A percentile compares a stretch with the other conserved stretches of the same genome.
Conservation (phyloP, 2,888 invertebrate species). For the Chaetogeoica ovagalla region DNA sequence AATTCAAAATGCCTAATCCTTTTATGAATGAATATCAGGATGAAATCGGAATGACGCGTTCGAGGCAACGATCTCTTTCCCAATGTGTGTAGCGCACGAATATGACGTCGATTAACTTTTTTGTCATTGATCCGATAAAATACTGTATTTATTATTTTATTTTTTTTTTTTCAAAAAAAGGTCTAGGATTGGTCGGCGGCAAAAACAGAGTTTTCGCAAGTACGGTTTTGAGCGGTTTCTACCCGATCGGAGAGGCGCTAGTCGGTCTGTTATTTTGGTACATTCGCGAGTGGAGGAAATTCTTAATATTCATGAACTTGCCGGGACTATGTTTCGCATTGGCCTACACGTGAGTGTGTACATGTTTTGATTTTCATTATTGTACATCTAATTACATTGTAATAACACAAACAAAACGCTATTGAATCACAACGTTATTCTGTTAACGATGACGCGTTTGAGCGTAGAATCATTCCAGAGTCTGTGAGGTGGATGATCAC, state of each 20-base stretch:
- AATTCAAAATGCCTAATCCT: too few relatives aligned
- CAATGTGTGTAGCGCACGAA: not conserved
- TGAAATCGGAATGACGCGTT: too few relatives aligned
- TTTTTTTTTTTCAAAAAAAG: not conserved
- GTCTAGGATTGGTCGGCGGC: slow-evolving; percentile 45
- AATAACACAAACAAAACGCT: not conserved
- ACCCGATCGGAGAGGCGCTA: slow-evolving; percentile 48
- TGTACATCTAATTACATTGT: not conserved
- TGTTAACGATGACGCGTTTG: not conserved
- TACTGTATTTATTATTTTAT: not conserved
- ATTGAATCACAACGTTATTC: not conserved
- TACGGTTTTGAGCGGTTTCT: slow-evolving; percentile 45
- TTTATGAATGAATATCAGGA: too few relatives aligned
- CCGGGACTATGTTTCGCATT: slow-evolving; percentile 50
- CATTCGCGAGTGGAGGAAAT: slow-evolving; percentile 51
- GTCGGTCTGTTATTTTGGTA: slow-evolving; percentile 49
- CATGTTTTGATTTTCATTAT: not conserved
- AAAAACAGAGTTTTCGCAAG: slow-evolving; percentile 50
- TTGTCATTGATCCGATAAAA: not conserved
- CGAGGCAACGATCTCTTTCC: too few relatives aligned
- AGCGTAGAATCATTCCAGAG: slow-evolving; percentile 43
- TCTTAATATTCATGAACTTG: slow-evolving; percentile 46
- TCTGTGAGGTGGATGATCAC: slow-evolving; percentile 52
- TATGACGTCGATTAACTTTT: not conserved
- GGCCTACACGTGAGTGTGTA: slow-evolving; percentile 28